Percentiles rank a stretch among this genome's conserved stretches.
phyloP scores from a whole-genome alignment of 2,113 vertebrate genomes.

The Elephantulus edwardii region DNA sequence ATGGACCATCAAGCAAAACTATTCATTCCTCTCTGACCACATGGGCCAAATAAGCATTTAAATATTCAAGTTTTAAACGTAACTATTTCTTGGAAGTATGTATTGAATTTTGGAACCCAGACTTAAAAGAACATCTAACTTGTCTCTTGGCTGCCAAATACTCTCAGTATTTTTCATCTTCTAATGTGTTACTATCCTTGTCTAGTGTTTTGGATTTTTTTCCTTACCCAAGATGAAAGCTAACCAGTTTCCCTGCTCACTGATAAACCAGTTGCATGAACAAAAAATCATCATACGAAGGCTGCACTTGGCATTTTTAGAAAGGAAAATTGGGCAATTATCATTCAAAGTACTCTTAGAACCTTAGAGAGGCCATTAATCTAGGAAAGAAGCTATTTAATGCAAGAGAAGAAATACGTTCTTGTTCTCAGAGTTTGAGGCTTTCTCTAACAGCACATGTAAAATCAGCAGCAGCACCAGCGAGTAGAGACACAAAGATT shows the following conservation, averaged over 20 bases:
- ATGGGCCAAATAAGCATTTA: accelerated
- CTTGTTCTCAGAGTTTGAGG: not conserved
- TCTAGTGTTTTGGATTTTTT: not conserved
- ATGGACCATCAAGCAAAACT: not conserved
- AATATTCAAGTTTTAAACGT: not conserved
- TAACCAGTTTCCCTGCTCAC: not conserved
- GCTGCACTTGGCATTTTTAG: not conserved
- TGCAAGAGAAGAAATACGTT: not conserved
- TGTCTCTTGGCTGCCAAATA: not conserved
- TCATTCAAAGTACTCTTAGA: not conserved
- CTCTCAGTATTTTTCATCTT: not conserved
- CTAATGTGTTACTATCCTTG: not conserved
- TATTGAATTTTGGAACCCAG: not conserved
- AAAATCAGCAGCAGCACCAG: not conserved
- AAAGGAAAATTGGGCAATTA: conserved; percentile 36
- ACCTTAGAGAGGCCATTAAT: not conserved
- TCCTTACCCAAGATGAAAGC: not conserved
- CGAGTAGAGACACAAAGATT: not conserved
- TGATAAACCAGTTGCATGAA: not conserved
- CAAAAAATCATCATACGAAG: not conserved
- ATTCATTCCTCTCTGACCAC: not conserved
- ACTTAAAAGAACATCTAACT: not conserved
- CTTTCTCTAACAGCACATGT: not conserved
- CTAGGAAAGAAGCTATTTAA: not conserved
- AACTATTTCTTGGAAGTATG: not conserved